Conservation (phyloP, 2,888 invertebrate species). For the Sisyra nigra region DNA sequence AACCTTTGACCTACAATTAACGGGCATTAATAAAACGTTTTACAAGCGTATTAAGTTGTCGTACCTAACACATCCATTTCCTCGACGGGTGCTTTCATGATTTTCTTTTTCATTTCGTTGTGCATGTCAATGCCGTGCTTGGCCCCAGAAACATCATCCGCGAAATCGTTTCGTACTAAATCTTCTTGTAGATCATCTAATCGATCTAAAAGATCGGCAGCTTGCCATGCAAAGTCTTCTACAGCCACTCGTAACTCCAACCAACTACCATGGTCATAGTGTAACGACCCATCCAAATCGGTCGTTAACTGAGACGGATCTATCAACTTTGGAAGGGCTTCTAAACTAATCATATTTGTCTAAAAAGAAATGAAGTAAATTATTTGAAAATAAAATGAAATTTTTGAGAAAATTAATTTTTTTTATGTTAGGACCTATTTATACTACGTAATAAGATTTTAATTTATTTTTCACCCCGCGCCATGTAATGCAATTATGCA, state of each 20-base stretch:
- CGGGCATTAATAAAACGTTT: conserved; percentile 4
- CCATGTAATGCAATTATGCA: too few relatives aligned
- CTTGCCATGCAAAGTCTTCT: conserved; percentile 94
- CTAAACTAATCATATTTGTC: conserved; percentile 93
- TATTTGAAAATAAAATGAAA: too few relatives aligned
- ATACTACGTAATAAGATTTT: too few relatives aligned
- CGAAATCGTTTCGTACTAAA: conserved; percentile 82
- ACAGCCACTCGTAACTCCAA: conserved; percentile 86
- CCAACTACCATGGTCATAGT: conserved; percentile 96
- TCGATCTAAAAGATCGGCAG: conserved; percentile 80
- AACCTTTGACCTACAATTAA: conserved; percentile 45
- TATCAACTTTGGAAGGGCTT: conserved; percentile 83
- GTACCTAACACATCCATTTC: conserved; percentile 82
- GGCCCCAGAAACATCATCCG: conserved; percentile 86
- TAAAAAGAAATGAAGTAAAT: conserved; percentile 33
- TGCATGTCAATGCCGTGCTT: conserved; percentile 86
- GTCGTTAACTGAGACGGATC: conserved; percentile 83
- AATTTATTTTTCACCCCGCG: too few relatives aligned
- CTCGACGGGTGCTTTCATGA: conserved; percentile 86
- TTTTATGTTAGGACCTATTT: background rate
- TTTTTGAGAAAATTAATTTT: conserved; percentile 4
- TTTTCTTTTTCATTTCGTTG: conserved; percentile 84
- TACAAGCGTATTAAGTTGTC: conserved; percentile 8
- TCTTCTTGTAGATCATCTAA: conserved; percentile 89
- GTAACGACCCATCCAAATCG: conserved; percentile 85